phyloP scores from a whole-genome alignment of 2,113 vertebrate species.

The Apaloderma vittatum region DNA sequence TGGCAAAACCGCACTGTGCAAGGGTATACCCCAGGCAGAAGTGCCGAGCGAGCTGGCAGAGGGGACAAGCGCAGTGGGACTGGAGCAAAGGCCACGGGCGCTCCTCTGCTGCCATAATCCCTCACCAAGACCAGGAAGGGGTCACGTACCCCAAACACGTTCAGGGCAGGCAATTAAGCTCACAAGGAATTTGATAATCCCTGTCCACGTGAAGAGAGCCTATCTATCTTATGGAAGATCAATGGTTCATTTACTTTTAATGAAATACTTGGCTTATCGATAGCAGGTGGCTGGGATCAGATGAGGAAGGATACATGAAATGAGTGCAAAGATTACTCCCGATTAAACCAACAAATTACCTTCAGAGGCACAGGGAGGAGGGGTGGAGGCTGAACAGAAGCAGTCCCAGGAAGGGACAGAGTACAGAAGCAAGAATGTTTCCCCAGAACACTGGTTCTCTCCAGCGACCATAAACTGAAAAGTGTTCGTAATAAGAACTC shows the following conservation, averaged over 20 bases:
- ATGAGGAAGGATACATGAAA: not conserved
- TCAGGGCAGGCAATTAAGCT: not conserved
- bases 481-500: not conserved
- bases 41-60: not conserved
- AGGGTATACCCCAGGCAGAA: not conserved
- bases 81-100: not conserved
- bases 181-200: not conserved
- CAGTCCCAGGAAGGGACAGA: not conserved
- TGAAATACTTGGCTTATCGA: not conserved
- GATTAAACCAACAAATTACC: not conserved
- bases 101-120: not conserved
- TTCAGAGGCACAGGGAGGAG: not conserved
- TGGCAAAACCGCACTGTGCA: rapidly evolving
- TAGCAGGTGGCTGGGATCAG: not conserved
- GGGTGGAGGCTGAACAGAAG: not conserved
- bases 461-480: not conserved
- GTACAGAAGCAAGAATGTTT: not conserved
- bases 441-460: not conserved
- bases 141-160: rapidly evolving
- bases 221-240: not conserved
- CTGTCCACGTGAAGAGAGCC: not conserved
- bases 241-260: conserved; percentile 1
- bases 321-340: conserved; percentile 18
- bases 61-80: not conserved
- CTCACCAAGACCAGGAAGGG: not conserved